Conservation (phyloP, 2,113 vertebrate species). For the Ginglymostoma cirratum region DNA sequence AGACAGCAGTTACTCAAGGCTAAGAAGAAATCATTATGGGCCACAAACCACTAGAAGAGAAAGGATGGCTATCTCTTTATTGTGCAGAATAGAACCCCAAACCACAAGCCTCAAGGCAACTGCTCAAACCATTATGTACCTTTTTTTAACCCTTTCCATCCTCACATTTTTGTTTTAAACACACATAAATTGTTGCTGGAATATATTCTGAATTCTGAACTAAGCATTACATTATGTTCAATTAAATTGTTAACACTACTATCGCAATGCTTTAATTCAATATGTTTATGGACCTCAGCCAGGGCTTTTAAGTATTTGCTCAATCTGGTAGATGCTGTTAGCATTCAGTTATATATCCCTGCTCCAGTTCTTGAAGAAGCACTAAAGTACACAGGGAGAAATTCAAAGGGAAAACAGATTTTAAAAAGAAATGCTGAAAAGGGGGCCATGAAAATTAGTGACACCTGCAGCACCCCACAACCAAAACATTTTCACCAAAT, state of each 20-base stretch:
- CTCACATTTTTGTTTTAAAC: neutral
- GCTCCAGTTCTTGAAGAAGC: neutral
- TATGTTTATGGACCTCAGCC: neutral
- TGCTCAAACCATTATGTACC: neutral
- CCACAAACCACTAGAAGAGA: too few relatives aligned
- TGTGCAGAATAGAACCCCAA: too few relatives aligned
- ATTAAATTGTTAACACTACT: neutral
- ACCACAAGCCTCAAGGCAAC: too few relatives aligned
- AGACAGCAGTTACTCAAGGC: too few relatives aligned
- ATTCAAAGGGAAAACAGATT: neutral
- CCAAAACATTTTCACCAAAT: neutral
- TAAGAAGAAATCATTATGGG: too few relatives aligned
- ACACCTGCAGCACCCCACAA: neutral
- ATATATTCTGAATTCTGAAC: neutral
- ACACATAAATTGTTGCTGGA: neutral
- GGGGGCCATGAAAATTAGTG: too few relatives aligned
- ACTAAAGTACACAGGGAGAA: too few relatives aligned
- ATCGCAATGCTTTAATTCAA: neutral
- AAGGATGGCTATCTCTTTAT: too few relatives aligned
- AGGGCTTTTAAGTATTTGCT: neutral
- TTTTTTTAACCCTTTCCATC: neutral
- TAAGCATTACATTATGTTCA: neutral
- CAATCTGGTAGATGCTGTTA: neutral
- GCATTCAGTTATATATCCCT: neutral
- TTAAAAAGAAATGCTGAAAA: neutral